Evolutionary conservation across 1,140 invertebrate genomes (phyloP), one percentile per base, ranked within the genome.

Genomic region (Drosophila pectinifera): DNA sequence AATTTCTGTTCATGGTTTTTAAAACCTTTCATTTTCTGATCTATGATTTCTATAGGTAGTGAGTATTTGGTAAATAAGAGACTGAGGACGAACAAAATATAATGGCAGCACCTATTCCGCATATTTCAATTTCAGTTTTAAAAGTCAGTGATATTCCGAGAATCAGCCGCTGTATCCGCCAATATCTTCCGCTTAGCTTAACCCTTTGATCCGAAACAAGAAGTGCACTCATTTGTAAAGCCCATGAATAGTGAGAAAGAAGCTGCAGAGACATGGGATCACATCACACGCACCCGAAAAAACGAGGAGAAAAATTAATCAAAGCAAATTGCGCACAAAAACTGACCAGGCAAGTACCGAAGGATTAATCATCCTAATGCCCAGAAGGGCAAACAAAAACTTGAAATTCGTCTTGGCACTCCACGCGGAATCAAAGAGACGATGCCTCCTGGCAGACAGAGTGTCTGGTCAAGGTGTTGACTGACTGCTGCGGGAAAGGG

Each of bases 391-490:
- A 64, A 68, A 78, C 57, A 72, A 79, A 88, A 86, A 86, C 83
- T 86, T 88, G 83, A 86, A 88, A 86, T 86, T 86, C 83, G 83
- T 88, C 79, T 82, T 79, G 83, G 75, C 84, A 86, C 83, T 86
- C 83, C 83, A 77, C 59, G 49, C 18, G 46, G 41, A 59, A 31
- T 49, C 56, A 41, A 55, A 78, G 36, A 53, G 45, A 41, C 8
- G 34, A 43, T 16, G 28, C 65, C 42, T 31, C 26, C 22, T 13
- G 45, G 16, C 67, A 64, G 46, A 73, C 70, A 73, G 68, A 73
- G 31, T 51, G 59, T 55, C 67, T 86, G 83, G 83, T 88, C 83
- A 86, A 86, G 83, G 83, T 86, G 83, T 88, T 86, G 83, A 86
- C 78, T 88, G 83, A 53, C 18, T 41, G 45, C 43, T 46, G 57